Base-by-base conservation (phyloP, 2,113 vertebrate species). In the Hepsetus odoe region DNA sequence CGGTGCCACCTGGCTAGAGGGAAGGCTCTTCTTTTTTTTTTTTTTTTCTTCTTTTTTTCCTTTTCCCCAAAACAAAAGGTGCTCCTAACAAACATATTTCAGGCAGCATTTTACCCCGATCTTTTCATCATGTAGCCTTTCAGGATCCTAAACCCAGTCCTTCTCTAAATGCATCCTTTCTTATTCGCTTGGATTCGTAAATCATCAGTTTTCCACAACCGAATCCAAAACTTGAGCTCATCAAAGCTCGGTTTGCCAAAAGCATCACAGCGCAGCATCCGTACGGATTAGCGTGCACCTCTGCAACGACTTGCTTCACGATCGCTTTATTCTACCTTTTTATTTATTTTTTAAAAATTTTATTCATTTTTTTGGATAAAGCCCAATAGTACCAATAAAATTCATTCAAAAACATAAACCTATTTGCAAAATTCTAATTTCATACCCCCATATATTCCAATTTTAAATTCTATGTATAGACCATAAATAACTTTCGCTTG, bases 21-120 rank as follows among this genome's bases (percentile, higher is more conserved):
- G 95, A 94, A 97, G 76, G 92, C 95, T 95, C 92, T 87, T 96
- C 94, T 92, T 96, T 92, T 61, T 61, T 58, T 59, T 30, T 30
- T 78, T 85, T 87, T 87, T 13, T 46, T 87, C 86, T 56, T 56
- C 22, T 56, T 77, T 85, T 86, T 86, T 86, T 85, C n/a, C n/a
- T n/a, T n/a, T n/a, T n/a, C n/a, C n/a, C n/a, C n/a, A n/a, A 84
- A 85, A 85, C 75, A 92, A 91, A 91, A 93, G 91, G 92, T 95
- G 91, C 91, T 95, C 90, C 87, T 85, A 81, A 26, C 38, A 74
- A 67, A 75, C 68, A 68, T 46, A 91, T 94, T 94, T 94, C 88
- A 94, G 93, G 94, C 94, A 95, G 92, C 92, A 93, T 95, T 95
- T 95, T 92, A 93, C 89, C 92, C 91, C 93, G 91, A 89, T 90